phyloP scores from a whole-genome alignment of 1,140 invertebrate genomes.

The Temnothorax longispinosus region DNA sequence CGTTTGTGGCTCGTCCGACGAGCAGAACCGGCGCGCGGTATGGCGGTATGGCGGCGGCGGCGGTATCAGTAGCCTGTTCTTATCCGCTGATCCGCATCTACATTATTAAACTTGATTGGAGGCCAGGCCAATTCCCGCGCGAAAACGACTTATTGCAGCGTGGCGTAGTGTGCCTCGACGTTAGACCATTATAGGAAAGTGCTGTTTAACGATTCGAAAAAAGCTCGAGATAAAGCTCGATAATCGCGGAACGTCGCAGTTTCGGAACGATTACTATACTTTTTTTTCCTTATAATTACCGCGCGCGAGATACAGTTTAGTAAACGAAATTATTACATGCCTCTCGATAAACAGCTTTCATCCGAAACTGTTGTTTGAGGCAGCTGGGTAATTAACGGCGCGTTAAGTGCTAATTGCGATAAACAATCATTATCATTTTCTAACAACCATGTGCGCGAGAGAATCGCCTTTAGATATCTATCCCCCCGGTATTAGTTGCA shows the following conservation, averaged over 20 bases:
- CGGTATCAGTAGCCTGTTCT: constrained; percentile 69
- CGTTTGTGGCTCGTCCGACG: constrained; percentile 53
- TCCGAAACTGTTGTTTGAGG: neutral
- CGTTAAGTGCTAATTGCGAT: neutral
- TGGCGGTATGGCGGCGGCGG: constrained; percentile 32
- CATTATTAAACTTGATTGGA: constrained; percentile 69
- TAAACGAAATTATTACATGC: neutral
- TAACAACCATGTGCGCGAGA: constrained; percentile 19
- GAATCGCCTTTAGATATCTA: constrained; percentile 53
- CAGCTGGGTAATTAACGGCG: neutral
- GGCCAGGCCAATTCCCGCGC: constrained; percentile 66
- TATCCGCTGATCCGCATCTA: constrained; percentile 69
- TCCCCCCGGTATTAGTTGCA: constrained; percentile 64
- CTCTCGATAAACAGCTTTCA: neutral
- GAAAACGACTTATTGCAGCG: constrained; percentile 66
- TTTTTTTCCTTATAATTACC: neutral
- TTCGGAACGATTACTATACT: constrained; percentile 8
- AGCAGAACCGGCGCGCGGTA: constrained; percentile 46
- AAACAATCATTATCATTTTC: constrained; percentile 61
- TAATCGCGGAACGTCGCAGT: constrained; percentile 32
- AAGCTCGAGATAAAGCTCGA: constrained; percentile 40
- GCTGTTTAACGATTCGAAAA: constrained; percentile 61
- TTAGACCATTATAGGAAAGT: constrained; percentile 62
- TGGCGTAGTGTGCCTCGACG: constrained; percentile 50
- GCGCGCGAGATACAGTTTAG: neutral